Evolutionary conservation across 2,113 vertebrate species (phyloP).

Genomic region (Macaca mulatta): DNA sequence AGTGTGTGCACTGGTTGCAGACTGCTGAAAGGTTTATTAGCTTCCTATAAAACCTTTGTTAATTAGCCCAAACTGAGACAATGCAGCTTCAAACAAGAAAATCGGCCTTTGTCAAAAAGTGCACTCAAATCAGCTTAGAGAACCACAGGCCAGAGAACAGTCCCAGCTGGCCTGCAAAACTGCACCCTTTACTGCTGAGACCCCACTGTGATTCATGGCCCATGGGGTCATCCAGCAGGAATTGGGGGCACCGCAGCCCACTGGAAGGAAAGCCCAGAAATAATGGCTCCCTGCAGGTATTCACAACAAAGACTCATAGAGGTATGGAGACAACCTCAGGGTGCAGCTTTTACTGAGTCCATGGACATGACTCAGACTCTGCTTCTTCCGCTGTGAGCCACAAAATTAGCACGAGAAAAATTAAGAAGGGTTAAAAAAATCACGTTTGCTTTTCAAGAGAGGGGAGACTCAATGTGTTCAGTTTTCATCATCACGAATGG

Average conservation of each 20-base stretch:
- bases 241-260: no score
- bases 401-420: neutral
- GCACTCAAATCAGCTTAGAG: no score
- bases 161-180: neutral
- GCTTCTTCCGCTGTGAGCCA: accelerated
- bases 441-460: neutral
- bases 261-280: neutral
- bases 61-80: neutral
- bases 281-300: neutral
- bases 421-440: no score
- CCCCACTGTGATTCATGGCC: accelerated
- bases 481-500: accelerated
- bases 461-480: no score
- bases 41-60: neutral
- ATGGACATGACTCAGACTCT: neutral
- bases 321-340: no score
- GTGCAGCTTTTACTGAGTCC: accelerated
- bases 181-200: accelerated
- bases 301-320: neutral
- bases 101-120: neutral
- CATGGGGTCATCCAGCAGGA: accelerated
- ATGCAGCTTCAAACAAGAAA: neutral
- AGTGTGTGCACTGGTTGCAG: neutral
- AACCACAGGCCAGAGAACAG: neutral
- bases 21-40: neutral